A percentile compares a stretch with the other conserved stretches of the same genome.
These are phyloP conservation scores for Abramis brama DNA, from an alignment of 2,113 vertebrate species.

Conservation along the genomic window DNA sequence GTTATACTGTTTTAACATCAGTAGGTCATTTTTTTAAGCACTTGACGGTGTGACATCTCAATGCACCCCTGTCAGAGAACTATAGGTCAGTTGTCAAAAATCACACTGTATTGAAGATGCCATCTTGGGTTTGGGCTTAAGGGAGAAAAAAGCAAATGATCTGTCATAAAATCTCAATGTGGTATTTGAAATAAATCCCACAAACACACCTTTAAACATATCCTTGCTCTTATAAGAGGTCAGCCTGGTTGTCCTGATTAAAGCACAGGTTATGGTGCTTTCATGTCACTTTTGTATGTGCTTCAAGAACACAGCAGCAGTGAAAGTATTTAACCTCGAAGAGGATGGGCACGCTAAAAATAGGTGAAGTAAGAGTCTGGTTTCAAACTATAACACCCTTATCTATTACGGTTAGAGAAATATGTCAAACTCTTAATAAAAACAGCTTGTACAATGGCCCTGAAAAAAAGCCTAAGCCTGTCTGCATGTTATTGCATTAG, in stretches of 20 bases:
- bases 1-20: not conserved
- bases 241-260: not conserved
- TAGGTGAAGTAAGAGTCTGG: not conserved
- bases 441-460: not conserved
- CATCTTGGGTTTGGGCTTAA: conserved; percentile 4
- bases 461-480: not conserved
- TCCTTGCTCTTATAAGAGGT: conserved; percentile 15
- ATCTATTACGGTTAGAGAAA: not conserved
- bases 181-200: conserved; percentile 30
- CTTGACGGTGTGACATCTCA: not conserved
- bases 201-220: conserved; percentile 3
- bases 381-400: not conserved
- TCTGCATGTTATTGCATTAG: not conserved
- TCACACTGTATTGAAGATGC: not conserved
- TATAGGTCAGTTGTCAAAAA: conserved; percentile 27
- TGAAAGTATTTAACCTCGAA: not conserved
- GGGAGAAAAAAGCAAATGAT: not conserved
- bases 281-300: not conserved
- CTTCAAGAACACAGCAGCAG: conserved; percentile 22
- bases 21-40: not conserved
- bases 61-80: not conserved
- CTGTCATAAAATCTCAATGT: conserved; percentile 14
- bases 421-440: not conserved
- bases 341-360: not conserved
- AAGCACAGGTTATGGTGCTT: conserved; percentile 14